phyloP scores from a whole-genome alignment of 2,797 vertebrate species.

The Schizothorax lantsangensis region DNA sequence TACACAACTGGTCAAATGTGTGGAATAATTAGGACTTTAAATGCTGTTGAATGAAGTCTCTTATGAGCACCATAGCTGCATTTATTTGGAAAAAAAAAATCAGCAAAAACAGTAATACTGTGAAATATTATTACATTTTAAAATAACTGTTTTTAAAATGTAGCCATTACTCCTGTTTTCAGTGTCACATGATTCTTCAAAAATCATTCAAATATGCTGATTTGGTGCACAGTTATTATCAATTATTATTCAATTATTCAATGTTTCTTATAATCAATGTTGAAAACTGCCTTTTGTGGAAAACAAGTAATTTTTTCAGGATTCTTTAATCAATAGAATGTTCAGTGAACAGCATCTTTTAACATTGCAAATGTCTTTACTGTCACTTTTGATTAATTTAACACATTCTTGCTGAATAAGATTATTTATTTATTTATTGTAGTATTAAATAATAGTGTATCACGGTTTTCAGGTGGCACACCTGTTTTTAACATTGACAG shows the following conservation, averaged over 20 bases:
- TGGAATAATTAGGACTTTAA: background rate
- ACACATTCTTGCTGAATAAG: background rate
- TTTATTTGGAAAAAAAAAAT: background rate
- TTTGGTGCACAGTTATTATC: no score
- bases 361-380: background rate
- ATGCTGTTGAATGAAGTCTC: background rate
- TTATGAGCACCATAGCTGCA: background rate
- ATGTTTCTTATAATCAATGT: no score
- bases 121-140: background rate
- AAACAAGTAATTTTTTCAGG: no score
- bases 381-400: background rate
- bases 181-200: background rate
- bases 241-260: no score
- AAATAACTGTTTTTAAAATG: background rate
- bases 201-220: no score
- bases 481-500: no score
- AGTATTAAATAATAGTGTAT: no score
- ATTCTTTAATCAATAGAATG: no score
- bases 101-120: background rate
- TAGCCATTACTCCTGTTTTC: background rate
- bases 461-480: no score
- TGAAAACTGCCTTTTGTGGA: no score
- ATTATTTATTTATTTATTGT: no score
- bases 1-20: background rate
- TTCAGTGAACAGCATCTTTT: no score